A percentile compares a stretch with the other conserved stretches of the same genome.
phyloP scores from a whole-genome alignment of 2,113 vertebrate genomes.

The Sclerurus mexicanus region DNA sequence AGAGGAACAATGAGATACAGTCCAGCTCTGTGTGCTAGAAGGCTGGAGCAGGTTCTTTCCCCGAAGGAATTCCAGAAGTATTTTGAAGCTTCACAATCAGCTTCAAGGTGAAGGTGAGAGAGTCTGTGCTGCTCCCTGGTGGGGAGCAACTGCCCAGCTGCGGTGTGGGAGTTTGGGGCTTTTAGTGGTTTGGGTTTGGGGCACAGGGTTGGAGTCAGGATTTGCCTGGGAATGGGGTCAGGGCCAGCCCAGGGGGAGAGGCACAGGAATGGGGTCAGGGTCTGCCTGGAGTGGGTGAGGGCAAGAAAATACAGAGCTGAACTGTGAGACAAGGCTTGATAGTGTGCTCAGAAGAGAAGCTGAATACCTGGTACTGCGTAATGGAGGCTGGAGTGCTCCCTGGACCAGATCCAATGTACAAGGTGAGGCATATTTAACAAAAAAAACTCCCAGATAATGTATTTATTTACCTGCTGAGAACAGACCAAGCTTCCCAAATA shows the following conservation, averaged over 20 bases:
- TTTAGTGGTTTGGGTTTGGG: accelerated
- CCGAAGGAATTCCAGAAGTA: not conserved
- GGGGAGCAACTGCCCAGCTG: not conserved
- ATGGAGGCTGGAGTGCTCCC: not conserved
- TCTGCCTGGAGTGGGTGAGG: not conserved
- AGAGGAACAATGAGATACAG: not conserved
- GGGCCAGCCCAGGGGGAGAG: not conserved
- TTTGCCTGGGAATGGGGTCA: not conserved
- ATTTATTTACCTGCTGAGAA: not conserved
- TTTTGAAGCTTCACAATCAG: accelerated
- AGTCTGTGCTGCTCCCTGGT: not conserved
- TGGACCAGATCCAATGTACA: not conserved
- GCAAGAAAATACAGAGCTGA: accelerated
- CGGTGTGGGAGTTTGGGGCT: not conserved
- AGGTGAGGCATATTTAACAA: not conserved
- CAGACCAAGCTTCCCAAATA: not conserved
- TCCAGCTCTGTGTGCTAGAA: accelerated
- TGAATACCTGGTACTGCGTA: accelerated
- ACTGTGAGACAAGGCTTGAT: accelerated
- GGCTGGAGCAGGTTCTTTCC: not conserved
- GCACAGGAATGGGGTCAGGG: not conserved
- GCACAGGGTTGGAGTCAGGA: accelerated
- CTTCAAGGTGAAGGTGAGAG: not conserved
- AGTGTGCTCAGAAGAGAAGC: accelerated
- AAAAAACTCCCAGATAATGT: accelerated